Evolutionary conservation across 2,888 invertebrate species (phyloP), one percentile per base, ranked within the genome.

Genomic region (Aphodius sticticus): DNA sequence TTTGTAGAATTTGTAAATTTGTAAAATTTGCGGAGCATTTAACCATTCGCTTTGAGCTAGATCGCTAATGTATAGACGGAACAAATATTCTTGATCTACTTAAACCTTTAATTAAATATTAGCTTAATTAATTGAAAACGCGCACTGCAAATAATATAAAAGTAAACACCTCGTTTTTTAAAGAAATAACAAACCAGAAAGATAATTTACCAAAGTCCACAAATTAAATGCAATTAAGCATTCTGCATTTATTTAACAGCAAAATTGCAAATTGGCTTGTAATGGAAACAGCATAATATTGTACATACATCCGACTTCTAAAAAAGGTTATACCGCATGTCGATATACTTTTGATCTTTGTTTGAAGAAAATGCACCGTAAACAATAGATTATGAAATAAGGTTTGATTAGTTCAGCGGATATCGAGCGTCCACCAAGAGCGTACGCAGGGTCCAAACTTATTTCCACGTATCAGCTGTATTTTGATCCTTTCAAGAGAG

Each of bases 401-500:
- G 76, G 75, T 78, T 78, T 75, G 78, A 78, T 75, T 36, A n/a
- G 16, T 6, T 76, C 16, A 16, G 38, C 16, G 76, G 69, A 16
- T 74, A 78, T 70, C 69, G 76, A 78, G 4, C 38, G 70, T 26
- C 35, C 71, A 36, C 35, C 2, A 16, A 12, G 15, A 14, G 6
- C 38, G 36, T 26, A 74, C 26, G 16, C 37, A 14, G 16, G 74
- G 38, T 70, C 79, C 15, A 79, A 76, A 79, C 79, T 79, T 77
- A 35, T 69, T 79, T 77, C 77, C 74, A 0, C 77, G 71, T 77
- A 79, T 79, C 79, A 79, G 77, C 79, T 79, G 79, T 79, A 77
- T 77, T 79, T 79, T 77, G 77, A 71, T 69, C 69, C 77, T 37
- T 36, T 16, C 53, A 53, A 53, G 69, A 72, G 76, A 69, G 74